Conservation (phyloP, 2,113 vertebrate species). For the Aspidoscelis tigris region DNA sequence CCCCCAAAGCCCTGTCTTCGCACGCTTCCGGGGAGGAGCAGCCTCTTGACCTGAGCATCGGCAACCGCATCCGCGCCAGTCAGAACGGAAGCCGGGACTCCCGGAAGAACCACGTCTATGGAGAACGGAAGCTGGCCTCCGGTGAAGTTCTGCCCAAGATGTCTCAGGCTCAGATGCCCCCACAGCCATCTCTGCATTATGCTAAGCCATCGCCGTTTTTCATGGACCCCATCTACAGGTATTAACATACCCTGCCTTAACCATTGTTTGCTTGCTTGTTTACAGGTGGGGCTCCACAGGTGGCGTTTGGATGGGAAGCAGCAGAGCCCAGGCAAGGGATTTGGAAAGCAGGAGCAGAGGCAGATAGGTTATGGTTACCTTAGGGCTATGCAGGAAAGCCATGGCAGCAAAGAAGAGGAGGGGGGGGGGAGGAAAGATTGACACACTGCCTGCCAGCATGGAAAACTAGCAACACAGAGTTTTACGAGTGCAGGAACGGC, state of each 20-base stretch:
- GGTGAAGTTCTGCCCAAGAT: slow-evolving; percentile 83
- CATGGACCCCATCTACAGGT: slow-evolving; percentile 99
- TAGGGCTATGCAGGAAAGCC: too few species aligned
- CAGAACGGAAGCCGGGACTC: slow-evolving; percentile 87
- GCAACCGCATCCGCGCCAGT: slow-evolving; percentile 87
- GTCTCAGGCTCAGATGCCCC: slow-evolving; percentile 86
- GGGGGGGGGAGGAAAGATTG: too few species aligned
- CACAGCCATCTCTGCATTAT: slow-evolving; percentile 92
- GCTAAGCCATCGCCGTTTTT: slow-evolving; percentile 98
- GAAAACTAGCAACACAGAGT: too few species aligned
- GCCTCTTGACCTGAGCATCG: slow-evolving; percentile 95
- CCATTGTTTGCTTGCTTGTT: neutral
- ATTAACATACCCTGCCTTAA: slow-evolving; percentile 84
- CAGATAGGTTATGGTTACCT: too few species aligned
- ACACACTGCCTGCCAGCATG: too few species aligned
- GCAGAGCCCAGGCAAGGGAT: too few species aligned
- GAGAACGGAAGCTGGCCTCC: slow-evolving; percentile 80
- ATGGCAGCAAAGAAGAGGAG: too few species aligned
- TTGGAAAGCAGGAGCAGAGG: too few species aligned
- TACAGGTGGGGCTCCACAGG: too few species aligned
- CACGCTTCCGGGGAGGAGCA: slow-evolving; percentile 86
- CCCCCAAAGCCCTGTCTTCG: slow-evolving; percentile 75
- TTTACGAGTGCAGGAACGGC: too few species aligned
- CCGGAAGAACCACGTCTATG: slow-evolving; percentile 90
- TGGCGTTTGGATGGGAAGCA: too few species aligned